These are phyloP conservation scores for Drosophila arizonae DNA, from an alignment of 1,140 invertebrate genomes.

Conservation along the genomic window DNA sequence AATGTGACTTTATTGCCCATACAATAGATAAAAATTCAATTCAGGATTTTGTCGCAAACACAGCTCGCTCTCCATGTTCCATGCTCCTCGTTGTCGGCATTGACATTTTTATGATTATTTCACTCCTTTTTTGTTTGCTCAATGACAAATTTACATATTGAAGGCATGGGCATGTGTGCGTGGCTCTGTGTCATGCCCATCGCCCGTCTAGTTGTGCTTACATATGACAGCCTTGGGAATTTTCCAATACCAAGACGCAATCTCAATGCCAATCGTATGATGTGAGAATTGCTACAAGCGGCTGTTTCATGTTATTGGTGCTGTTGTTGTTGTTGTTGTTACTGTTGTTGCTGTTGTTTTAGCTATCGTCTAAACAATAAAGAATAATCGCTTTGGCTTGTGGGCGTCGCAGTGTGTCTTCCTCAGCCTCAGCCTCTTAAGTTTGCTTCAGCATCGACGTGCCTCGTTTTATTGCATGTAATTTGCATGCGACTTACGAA, in stretches of 20 bases:
- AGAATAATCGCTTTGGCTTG: constrained; percentile 72
- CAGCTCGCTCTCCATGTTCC: not conserved
- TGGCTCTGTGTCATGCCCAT: not conserved
- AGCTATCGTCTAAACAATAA: constrained; percentile 69
- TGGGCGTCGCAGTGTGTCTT: constrained; percentile 26
- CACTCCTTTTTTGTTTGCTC: constrained; percentile 74
- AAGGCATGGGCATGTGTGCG: constrained; percentile 22
- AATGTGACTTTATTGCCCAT: constrained; percentile 81
- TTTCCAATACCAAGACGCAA: constrained; percentile 56
- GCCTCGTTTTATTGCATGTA: constrained; percentile 77
- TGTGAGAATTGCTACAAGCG: constrained; percentile 76
- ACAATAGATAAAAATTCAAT: constrained; percentile 82
- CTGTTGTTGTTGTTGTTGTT: constrained; percentile 14
- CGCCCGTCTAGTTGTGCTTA: constrained; percentile 43
- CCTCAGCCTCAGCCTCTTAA: constrained; percentile 1
- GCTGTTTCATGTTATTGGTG: constrained; percentile 33
- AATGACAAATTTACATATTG: constrained; percentile 77
- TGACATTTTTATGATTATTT: constrained; percentile 82
- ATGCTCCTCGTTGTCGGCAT: constrained; percentile 3
- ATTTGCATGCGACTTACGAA: constrained; percentile 76
- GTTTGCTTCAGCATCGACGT: constrained; percentile 47
- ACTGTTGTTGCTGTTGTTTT: constrained; percentile 14
- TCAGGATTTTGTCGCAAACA: constrained; percentile 65
- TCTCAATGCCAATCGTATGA: constrained; percentile 78
- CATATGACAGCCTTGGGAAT: constrained; percentile 80